A percentile compares a stretch with the other conserved stretches of the same genome.
Evolutionary conservation across 2,888 invertebrate genomes (phyloP).

Genomic region (Mimumesa dahlbomi): DNA sequence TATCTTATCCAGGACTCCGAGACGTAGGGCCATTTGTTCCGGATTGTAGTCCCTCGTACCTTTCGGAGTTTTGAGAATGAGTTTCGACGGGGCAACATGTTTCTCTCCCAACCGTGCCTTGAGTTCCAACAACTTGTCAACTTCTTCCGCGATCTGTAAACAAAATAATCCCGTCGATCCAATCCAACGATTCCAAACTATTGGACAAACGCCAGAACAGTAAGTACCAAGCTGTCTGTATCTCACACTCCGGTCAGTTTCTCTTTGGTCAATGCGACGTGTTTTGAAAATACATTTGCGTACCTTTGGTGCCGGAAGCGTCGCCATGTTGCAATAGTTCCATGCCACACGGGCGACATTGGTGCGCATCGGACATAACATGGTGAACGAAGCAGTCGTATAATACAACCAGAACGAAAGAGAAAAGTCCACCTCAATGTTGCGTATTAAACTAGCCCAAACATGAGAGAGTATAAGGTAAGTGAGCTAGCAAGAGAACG

Average conservation of each 20-base stretch:
- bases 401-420: conserved; percentile 75
- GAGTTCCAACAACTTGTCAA: conserved; percentile 89
- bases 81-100: conserved; percentile 83
- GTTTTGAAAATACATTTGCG: conserved; percentile 40
- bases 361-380: conserved; percentile 72
- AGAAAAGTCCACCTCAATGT: conserved; percentile 76
- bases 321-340: conserved; percentile 69
- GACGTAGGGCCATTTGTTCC: conserved; percentile 95
- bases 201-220: neutral
- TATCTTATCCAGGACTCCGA: conserved; percentile 92
- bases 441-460: conserved; percentile 74
- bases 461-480: conserved; percentile 72
- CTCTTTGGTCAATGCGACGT: neutral
- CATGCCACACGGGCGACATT: conserved; percentile 68
- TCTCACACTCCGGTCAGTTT: neutral
- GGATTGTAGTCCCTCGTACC: conserved; percentile 97
- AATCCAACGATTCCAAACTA: neutral
- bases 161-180: too few relatives aligned
- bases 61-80: conserved; percentile 94
- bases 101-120: conserved; percentile 86
- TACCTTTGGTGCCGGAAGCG: conserved; percentile 74
- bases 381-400: conserved; percentile 58
- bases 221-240: neutral
- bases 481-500: conserved; percentile 65
- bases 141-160: conserved; percentile 92